These are phyloP conservation scores for Neosalanx taihuensis DNA, from an alignment of 2,797 vertebrate genomes.

Conservation along the genomic window DNA sequence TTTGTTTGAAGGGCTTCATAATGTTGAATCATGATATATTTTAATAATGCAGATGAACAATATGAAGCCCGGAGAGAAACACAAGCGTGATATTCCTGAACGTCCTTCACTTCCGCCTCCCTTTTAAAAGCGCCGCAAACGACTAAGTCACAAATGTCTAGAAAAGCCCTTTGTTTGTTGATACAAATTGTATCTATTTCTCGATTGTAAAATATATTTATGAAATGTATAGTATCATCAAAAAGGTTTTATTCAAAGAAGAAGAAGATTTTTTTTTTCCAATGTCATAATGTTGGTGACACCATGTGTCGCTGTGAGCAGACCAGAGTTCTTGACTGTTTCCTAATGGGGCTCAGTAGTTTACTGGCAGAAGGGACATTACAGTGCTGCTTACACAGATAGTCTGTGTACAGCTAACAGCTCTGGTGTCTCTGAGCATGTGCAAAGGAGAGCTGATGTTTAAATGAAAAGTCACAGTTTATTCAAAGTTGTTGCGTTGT, in stretches of 20 bases:
- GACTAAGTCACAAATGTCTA: slow-evolving; percentile 94
- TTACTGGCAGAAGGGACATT: slow-evolving; percentile 85
- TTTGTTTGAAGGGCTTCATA: slow-evolving; percentile 16
- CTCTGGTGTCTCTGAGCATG: slow-evolving; percentile 60
- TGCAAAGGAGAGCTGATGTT: slow-evolving; percentile 20
- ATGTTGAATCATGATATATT: slow-evolving; percentile 21
- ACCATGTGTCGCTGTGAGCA: slow-evolving; percentile 98
- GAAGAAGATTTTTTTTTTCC: slow-evolving; percentile 40
- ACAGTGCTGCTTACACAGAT: slow-evolving; percentile 72
- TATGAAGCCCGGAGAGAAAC: slow-evolving; percentile 10
- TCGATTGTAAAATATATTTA: slow-evolving; percentile 93
- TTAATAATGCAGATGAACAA: neutral
- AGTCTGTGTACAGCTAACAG: slow-evolving; percentile 72
- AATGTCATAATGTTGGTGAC: slow-evolving; percentile 92
- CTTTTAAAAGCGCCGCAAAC: slow-evolving; percentile 74
- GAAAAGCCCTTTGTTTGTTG: slow-evolving; percentile 99
- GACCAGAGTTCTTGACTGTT: slow-evolving; percentile 85
- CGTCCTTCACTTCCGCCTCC: slow-evolving; percentile 23
- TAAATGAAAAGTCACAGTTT: slow-evolving; percentile 52
- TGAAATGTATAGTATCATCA: slow-evolving; percentile 85
- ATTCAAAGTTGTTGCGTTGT: slow-evolving; percentile 56
- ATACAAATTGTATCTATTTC: slow-evolving; percentile 99
- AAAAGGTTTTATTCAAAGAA: slow-evolving; percentile 78
- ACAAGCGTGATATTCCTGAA: slow-evolving; percentile 4
- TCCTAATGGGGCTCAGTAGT: slow-evolving; percentile 91